phyloP scores from a whole-genome alignment of 2,113 vertebrate species.

The Atractosteus spatula region DNA sequence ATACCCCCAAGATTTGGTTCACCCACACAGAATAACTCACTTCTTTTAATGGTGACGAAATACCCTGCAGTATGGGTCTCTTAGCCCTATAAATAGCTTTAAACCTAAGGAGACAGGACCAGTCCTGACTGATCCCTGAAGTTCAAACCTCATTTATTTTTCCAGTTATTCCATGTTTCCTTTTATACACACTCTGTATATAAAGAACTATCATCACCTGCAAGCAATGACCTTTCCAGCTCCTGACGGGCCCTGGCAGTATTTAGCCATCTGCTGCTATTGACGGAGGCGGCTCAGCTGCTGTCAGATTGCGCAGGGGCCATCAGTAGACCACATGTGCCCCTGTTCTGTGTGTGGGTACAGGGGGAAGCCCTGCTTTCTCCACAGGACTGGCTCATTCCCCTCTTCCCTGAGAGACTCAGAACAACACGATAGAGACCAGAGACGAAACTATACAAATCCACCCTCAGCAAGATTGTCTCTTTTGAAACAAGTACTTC shows the following conservation, averaged over 20 bases:
- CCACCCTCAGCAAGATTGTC: no score
- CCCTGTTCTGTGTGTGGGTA: background rate
- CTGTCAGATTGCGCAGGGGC: background rate
- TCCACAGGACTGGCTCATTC: background rate
- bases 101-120: background rate
- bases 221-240: background rate
- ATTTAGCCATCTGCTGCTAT: background rate
- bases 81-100: background rate
- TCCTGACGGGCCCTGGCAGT: background rate
- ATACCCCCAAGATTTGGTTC: no score
- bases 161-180: background rate
- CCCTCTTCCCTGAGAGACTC: no score
- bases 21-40: no score
- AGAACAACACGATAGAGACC: no score
- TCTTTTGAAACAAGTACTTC: no score
- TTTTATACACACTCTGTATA: background rate
- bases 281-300: background rate
- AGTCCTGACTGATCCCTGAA: no score
- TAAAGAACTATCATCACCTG: background rate
- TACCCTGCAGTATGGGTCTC: background rate
- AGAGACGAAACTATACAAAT: no score
- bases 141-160: no score
- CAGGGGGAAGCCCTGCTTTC: background rate
- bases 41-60: no score
- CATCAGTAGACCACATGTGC: constrained; percentile 3